Conservation (phyloP, 2,797 vertebrate species). For the Alcedo quadribrachys region DNA sequence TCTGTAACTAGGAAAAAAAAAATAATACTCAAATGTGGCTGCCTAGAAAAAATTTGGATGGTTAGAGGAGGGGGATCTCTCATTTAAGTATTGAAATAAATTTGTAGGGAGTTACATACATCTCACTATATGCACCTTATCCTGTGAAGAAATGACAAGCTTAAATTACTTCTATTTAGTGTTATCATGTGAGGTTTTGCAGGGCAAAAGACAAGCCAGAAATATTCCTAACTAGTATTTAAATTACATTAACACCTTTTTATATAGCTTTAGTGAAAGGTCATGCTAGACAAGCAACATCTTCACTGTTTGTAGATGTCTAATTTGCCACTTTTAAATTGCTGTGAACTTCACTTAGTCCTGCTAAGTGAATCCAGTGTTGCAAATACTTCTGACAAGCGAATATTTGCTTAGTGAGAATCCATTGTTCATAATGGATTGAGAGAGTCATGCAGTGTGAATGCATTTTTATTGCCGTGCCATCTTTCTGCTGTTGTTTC, state of each 20-base stretch:
- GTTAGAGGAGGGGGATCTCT: background rate
- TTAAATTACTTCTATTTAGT: conserved; percentile 25
- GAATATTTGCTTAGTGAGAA: conserved; percentile 84
- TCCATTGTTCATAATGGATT: conserved; percentile 86
- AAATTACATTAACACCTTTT: conserved; percentile 73
- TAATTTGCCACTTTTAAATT: conserved; percentile 72
- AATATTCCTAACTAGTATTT: conserved; percentile 67
- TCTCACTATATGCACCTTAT: background rate
- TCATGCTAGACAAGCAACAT: conserved; percentile 52
- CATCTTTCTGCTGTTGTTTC: conserved; percentile 67
- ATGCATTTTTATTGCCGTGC: conserved; percentile 57
- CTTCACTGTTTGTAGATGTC: conserved; percentile 70
- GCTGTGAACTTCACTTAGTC: conserved; percentile 58
- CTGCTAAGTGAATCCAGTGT: conserved; percentile 58
- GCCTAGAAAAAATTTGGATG: background rate
- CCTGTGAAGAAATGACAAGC: conserved; percentile 21
- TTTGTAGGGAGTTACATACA: background rate
- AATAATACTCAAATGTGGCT: background rate
- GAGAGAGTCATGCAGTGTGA: conserved; percentile 72
- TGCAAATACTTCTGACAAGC: conserved; percentile 76
- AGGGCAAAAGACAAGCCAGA: conserved; percentile 40
- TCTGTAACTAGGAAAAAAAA: background rate
- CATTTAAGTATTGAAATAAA: background rate
- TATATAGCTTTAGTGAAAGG: conserved; percentile 60
- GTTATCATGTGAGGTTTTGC: conserved; percentile 24